phyloP scores from a whole-genome alignment of 2,113 vertebrate species.

The Megaleporinus macrocephalus region DNA sequence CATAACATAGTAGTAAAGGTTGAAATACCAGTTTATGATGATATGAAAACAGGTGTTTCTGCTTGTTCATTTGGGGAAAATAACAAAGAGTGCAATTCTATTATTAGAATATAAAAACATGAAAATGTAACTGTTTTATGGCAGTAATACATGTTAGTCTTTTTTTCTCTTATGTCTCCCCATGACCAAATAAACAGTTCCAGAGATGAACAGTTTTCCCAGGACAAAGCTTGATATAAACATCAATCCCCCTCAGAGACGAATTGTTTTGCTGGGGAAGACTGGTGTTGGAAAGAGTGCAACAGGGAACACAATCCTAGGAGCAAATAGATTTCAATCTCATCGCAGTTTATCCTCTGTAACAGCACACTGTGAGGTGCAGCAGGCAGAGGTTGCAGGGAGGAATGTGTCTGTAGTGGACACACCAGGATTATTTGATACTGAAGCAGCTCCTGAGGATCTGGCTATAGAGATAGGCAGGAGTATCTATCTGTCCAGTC shows the following conservation, averaged over 20 bases:
- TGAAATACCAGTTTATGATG: too few relatives aligned
- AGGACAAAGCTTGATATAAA: too few relatives aligned
- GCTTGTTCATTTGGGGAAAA: too few relatives aligned
- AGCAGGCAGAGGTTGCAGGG: not conserved
- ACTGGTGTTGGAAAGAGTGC: conserved; percentile 39
- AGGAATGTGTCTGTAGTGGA: conserved; percentile 27
- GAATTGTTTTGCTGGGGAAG: conserved; percentile 48
- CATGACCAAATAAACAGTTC: not conserved
- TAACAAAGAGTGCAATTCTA: too few relatives aligned
- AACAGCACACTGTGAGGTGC: conserved; percentile 2
- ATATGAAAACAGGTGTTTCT: too few relatives aligned
- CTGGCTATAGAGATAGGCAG: not conserved
- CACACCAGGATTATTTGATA: conserved; percentile 48
- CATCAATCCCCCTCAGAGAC: not conserved
- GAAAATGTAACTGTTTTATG: not conserved
- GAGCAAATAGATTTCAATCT: conserved; percentile 9
- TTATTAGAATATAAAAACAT: not conserved
- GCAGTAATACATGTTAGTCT: not conserved
- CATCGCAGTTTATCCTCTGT: not conserved
- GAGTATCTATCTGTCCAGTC: conserved; percentile 28
- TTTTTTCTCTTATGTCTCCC: not conserved
- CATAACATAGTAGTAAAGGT: too few relatives aligned
- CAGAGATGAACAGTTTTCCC: too few relatives aligned
- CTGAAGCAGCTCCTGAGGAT: not conserved
- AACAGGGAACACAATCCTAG: conserved; percentile 46